Percentiles rank a stretch among this genome's conserved stretches.
phyloP scores from a whole-genome alignment of 1,140 invertebrate genomes.

The Bombus confusus region DNA sequence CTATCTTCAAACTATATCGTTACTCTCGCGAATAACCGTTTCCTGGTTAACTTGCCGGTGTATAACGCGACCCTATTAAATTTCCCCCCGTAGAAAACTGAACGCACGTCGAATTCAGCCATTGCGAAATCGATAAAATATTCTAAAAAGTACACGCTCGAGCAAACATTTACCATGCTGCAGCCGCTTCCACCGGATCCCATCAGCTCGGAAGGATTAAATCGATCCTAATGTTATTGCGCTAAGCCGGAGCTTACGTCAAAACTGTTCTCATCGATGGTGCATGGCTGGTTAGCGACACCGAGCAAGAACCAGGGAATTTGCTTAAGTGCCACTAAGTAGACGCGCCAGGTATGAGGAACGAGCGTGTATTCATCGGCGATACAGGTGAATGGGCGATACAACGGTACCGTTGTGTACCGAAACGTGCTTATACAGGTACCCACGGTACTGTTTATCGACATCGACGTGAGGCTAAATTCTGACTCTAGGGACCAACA shows the following conservation, averaged over 20 bases:
- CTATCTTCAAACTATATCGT: background rate
- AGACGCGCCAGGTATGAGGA: conserved; percentile 55
- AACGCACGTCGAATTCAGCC: background rate
- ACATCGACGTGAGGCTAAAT: conserved; percentile 44
- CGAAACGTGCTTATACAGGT: conserved; percentile 46
- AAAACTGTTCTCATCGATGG: conserved; percentile 51
- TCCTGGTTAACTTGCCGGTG: background rate
- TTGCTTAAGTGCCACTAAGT: conserved; percentile 63
- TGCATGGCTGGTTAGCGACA: conserved; percentile 20
- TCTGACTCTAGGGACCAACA: conserved; percentile 45
- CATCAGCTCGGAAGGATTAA: conserved; percentile 9
- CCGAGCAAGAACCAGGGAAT: conserved; percentile 44
- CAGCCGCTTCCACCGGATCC: too few relatives aligned
- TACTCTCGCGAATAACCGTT: background rate
- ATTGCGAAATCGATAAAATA: background rate
- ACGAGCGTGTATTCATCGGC: conserved; percentile 56
- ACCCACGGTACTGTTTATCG: conserved; percentile 58
- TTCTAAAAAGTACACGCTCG: background rate
- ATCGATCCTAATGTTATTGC: conserved; percentile 53
- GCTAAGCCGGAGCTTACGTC: conserved; percentile 45
- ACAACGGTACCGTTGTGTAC: conserved; percentile 9
- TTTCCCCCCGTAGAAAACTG: background rate
- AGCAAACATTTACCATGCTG: background rate
- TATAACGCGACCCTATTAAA: background rate
- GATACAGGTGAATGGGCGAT: conserved; percentile 44